phyloP scores from a whole-genome alignment of 2,888 invertebrate species.

The Spilosoma lubricipeda region DNA sequence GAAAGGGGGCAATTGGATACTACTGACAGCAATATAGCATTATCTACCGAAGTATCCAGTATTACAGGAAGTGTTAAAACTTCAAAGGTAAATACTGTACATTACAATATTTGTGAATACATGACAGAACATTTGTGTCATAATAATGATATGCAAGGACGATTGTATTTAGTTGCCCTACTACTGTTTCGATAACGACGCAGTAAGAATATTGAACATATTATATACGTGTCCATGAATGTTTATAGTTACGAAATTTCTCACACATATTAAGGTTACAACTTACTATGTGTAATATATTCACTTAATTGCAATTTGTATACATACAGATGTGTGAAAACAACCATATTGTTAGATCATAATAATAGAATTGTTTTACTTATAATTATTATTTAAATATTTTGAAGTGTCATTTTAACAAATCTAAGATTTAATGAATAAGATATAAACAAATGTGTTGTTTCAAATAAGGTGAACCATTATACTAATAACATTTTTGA shows the following conservation, averaged over 20 bases:
- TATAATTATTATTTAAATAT: not conserved
- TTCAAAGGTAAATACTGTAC: conserved; percentile 64
- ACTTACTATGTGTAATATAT: not conserved
- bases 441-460: not conserved
- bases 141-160: conserved; percentile 33
- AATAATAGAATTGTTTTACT: not conserved
- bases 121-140: conserved; percentile 21
- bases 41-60: conserved; percentile 71
- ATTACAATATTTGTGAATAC: conserved; percentile 7
- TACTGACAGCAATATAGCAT: conserved; percentile 71
- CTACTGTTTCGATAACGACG: conserved; percentile 33
- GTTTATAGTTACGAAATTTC: conserved; percentile 20
- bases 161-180: conserved; percentile 34
- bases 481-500: not conserved
- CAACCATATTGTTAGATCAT: conserved; percentile 15
- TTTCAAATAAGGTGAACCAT: not conserved
- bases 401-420: not conserved
- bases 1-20: conserved; percentile 70
- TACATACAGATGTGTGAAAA: conserved; percentile 21
- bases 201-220: conserved; percentile 25
- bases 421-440: not conserved
- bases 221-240: conserved; percentile 16
- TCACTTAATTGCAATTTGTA: not conserved
- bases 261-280: not conserved
- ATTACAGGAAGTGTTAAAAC: conserved; percentile 74